phyloP scores from a whole-genome alignment of 2,113 vertebrate genomes.

The Saccopteryx bilineata region DNA sequence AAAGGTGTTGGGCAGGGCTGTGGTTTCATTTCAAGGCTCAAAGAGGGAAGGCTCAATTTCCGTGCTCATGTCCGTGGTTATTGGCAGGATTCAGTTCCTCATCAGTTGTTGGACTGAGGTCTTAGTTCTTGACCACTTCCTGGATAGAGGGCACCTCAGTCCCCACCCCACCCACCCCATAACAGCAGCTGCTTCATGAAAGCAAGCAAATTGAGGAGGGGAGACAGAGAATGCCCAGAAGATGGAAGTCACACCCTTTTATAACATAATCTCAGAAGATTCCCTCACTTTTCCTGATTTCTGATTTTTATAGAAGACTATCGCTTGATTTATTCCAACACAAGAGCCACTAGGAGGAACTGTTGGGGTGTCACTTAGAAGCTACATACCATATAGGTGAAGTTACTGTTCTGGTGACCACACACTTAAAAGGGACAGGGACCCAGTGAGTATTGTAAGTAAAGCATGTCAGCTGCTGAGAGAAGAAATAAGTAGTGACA shows the following conservation, averaged over 20 bases:
- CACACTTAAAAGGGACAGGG: not conserved
- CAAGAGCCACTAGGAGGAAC: not conserved
- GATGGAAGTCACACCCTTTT: not conserved
- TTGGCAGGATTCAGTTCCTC: not conserved
- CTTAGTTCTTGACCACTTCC: not conserved
- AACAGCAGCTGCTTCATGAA: not conserved
- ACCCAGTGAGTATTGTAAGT: not conserved
- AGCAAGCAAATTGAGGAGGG: not conserved
- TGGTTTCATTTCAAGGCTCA: not conserved
- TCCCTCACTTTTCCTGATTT: not conserved
- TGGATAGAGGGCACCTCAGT: not conserved
- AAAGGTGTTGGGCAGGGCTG: not conserved
- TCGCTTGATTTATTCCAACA: not conserved
- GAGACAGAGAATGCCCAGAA: not conserved
- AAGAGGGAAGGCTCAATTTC: not conserved
- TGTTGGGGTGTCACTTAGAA: not conserved
- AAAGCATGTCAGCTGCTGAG: not conserved
- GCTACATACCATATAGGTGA: not conserved
- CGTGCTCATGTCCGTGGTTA: not conserved
- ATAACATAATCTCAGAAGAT: not conserved
- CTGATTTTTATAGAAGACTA: not conserved
- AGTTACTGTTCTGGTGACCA: not conserved
- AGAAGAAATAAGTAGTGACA: not conserved
- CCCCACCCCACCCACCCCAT: not conserved
- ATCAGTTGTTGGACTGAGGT: not conserved